These are phyloP conservation scores for Drosophila trapezifrons DNA, from an alignment of 1,140 invertebrate species.

Conservation along the genomic window DNA sequence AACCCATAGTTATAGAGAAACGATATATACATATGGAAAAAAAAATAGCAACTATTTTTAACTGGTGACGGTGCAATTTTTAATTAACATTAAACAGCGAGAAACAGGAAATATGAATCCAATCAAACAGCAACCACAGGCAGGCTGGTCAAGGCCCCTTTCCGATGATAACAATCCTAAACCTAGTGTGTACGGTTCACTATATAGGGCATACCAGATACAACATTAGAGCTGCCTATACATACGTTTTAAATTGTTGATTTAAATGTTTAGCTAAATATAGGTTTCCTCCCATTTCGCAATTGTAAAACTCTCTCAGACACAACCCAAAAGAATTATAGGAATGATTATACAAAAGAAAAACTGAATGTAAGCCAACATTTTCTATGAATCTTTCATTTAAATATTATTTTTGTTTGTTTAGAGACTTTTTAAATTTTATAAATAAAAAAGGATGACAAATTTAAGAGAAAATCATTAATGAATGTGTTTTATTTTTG, in stretches of 20 bases:
- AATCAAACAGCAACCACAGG: constrained; percentile 47
- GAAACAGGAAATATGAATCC: constrained; percentile 38
- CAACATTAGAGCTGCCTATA: constrained; percentile 39
- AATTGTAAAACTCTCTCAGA: constrained; percentile 59
- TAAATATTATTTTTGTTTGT: constrained; percentile 68
- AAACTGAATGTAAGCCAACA: constrained; percentile 51
- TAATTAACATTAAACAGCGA: constrained; percentile 66
- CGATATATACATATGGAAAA: constrained; percentile 52
- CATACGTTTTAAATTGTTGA: constrained; percentile 55
- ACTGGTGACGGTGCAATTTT: constrained; percentile 81
- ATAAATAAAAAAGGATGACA: constrained; percentile 72
- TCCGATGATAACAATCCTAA: constrained; percentile 57
- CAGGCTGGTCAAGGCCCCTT: constrained; percentile 19
- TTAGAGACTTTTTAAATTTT: constrained; percentile 80
- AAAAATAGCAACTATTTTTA: constrained; percentile 67
- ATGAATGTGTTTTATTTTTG: not conserved
- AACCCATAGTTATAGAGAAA: constrained; percentile 53
- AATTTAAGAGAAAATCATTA: constrained; percentile 33
- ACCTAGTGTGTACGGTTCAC: constrained; percentile 13
- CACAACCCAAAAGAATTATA: constrained; percentile 23
- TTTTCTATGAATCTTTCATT: constrained; percentile 54
- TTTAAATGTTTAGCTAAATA: constrained; percentile 74
- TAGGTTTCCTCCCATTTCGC: constrained; percentile 63
- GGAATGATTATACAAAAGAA: constrained; percentile 34
- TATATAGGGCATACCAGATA: constrained; percentile 11